Percentiles rank a stretch among this genome's conserved stretches.
phyloP scores from a whole-genome alignment of 2,888 invertebrate species.

The Zaprionus lineosus region DNA sequence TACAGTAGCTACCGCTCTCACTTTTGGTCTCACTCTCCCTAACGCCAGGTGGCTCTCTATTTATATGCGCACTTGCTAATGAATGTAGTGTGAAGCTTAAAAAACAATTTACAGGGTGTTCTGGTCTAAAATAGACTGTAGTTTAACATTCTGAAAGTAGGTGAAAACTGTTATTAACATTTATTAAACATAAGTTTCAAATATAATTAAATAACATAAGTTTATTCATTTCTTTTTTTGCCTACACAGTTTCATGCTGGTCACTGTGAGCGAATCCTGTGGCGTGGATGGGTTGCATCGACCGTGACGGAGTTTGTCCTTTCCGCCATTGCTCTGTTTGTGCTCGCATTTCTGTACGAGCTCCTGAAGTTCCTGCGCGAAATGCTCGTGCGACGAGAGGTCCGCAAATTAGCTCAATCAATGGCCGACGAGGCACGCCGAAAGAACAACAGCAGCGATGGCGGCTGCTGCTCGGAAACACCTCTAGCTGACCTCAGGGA shows the following conservation, averaged over 20 bases:
- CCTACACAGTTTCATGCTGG: slow-evolving; percentile 90
- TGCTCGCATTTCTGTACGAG: slow-evolving; percentile 96
- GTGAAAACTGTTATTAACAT: too few relatives aligned
- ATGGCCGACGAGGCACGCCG: slow-evolving; percentile 55
- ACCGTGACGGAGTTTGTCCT: slow-evolving; percentile 90
- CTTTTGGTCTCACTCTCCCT: neutral
- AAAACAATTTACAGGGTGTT: slow-evolving; percentile 42
- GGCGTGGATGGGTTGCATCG: slow-evolving; percentile 90
- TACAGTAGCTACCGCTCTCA: too few relatives aligned
- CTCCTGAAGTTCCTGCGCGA: slow-evolving; percentile 93
- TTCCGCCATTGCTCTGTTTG: slow-evolving; percentile 94
- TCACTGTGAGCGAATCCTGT: slow-evolving; percentile 90
- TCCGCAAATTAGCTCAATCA: slow-evolving; percentile 59
- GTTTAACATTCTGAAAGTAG: too few relatives aligned
- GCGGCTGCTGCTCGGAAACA: slow-evolving; percentile 60
- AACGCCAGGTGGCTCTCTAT: slow-evolving; percentile 1
- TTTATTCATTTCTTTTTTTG: neutral
- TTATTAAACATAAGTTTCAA: too few relatives aligned
- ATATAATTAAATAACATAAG: neutral
- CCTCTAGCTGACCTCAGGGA: slow-evolving; percentile 60
- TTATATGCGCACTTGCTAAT: slow-evolving; percentile 16
- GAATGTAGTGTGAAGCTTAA: slow-evolving; percentile 35
- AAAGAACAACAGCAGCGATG: slow-evolving; percentile 41
- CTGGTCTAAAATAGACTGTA: neutral
- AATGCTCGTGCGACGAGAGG: slow-evolving; percentile 65